Conservation (phyloP, 2,113 vertebrate species). For the Parus major region DNA sequence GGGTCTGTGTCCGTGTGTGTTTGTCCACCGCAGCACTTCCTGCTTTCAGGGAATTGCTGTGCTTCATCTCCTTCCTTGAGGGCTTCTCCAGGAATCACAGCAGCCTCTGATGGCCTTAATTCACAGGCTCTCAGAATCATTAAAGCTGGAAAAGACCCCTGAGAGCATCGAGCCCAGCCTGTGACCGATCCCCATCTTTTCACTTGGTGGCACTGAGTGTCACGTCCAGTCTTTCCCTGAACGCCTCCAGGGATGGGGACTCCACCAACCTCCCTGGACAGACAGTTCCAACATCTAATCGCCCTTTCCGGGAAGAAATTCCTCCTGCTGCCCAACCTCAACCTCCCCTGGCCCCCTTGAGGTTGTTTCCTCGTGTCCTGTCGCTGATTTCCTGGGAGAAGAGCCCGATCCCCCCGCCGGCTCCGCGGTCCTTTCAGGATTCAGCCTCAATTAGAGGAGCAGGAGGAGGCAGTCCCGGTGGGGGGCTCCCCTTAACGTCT, state of each 20-base stretch:
- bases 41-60: fast-evolving
- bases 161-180: neutral
- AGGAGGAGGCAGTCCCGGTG: neutral
- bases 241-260: neutral
- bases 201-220: neutral
- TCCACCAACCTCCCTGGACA: neutral
- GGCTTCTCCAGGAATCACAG: neutral
- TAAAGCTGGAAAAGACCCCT: neutral
- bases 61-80: neutral
- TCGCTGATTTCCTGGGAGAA: no score
- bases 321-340: neutral
- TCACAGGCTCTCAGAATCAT: neutral
- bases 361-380: neutral
- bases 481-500: neutral
- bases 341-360: neutral
- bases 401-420: neutral
- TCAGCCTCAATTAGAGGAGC: neutral
- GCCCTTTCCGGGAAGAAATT: neutral
- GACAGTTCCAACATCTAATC: neutral
- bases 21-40: neutral
- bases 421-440: neutral
- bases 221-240: neutral
- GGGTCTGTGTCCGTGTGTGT: constrained; percentile 29
- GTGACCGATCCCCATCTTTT: neutral
- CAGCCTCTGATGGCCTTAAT: neutral